Base-by-base conservation (phyloP, 37 sponge, comb jelly and placozoan species). In the Geodia barretti region DNA sequence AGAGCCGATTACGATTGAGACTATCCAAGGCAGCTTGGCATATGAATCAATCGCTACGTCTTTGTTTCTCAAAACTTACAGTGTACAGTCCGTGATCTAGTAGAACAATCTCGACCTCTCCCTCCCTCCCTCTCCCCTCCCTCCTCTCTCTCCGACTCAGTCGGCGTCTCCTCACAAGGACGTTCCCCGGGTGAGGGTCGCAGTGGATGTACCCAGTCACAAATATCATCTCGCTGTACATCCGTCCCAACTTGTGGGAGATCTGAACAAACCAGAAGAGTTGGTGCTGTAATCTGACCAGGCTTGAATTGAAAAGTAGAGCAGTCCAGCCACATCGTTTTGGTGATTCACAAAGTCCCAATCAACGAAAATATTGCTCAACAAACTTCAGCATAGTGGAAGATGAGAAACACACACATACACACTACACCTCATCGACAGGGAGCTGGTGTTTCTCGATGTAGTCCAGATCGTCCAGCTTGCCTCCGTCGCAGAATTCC, bases 181-280 rank as follows among this genome's bases (percentile, higher is more conserved):
- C 86, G 75, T 97, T 97, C 42, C 98, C 98, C 63, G 98, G 95
- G 65, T 97, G 98, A 25, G 98, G 98, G 75, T 97, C 98, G 83
- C 98, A 94, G 85, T 97, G 98, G 29, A 97, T 78, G 77, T 79
- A 97, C 47, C 98, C 98, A 39, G 78, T 79, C 5, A 73, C 41
- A 73, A 94, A 97, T 23, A 97, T 90, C 98, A 97, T 97, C 75
- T 94, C 93, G 72, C 95, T 94, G 83, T 92, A 97, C 66, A 97
- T 69, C 77, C 74, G 73, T 14, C 86, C 85, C 21, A 97, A 54
- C 83, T 92, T 89, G 64, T 60, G 73, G 1, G 89, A 71, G 17
- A 90, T 77, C 91, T 90, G 34, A 20, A 68, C 17, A 28, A 25
- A 0, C 11, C 3, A 11, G 59, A 21, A 19, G n/a, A 67, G 32